phyloP scores from a whole-genome alignment of 2,797 vertebrate species.

The Austrolebias charrua region DNA sequence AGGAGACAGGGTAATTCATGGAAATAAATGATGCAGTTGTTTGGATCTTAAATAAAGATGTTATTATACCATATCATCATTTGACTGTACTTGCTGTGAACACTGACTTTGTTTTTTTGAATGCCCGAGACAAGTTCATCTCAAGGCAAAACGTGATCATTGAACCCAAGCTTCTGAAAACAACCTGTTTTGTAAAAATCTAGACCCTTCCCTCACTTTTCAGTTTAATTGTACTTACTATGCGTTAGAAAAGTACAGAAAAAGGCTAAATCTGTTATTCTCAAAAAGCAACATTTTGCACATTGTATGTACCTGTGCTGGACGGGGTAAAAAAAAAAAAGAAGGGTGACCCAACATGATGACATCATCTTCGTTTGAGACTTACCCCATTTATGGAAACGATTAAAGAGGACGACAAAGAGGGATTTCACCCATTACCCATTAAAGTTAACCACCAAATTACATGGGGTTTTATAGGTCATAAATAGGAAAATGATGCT shows the following conservation, averaged over 20 bases:
- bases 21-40: neutral
- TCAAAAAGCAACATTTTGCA: constrained; percentile 28
- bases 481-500: constrained; percentile 77
- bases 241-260: constrained; percentile 16
- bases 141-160: constrained; percentile 7
- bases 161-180: constrained; percentile 37
- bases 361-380: constrained; percentile 76
- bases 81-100: neutral
- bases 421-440: constrained; percentile 78
- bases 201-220: constrained; percentile 42
- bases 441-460: constrained; percentile 80
- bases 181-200: constrained; percentile 40
- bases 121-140: neutral
- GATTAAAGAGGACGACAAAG: constrained; percentile 76
- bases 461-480: constrained; percentile 76
- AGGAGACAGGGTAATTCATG: neutral
- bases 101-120: too few relatives aligned
- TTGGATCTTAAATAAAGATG: neutral
- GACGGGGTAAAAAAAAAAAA: constrained; percentile 65
- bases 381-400: constrained; percentile 74
- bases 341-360: constrained; percentile 68
- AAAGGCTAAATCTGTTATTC: neutral
- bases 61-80: neutral
- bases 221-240: constrained; percentile 4
- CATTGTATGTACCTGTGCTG: constrained; percentile 53